A percentile compares a stretch with the other conserved stretches of the same genome.
Evolutionary conservation across 2,888 invertebrate genomes (phyloP).

Genomic region (Aporophyla lueneburgensis): DNA sequence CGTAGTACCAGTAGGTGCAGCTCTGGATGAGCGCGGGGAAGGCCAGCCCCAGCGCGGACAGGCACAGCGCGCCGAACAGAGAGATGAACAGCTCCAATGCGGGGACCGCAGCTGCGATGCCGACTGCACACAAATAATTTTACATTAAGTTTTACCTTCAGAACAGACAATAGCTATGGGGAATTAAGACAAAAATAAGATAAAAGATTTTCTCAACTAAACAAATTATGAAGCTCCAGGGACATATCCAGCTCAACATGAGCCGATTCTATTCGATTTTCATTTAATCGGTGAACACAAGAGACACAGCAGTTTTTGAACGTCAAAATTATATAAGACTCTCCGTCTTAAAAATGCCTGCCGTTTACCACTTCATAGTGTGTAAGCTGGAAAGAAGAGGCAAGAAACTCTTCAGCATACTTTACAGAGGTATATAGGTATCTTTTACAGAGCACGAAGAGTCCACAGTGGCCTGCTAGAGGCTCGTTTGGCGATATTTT

Average conservation of each 20-base stretch:
- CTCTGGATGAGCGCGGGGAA: slow-evolving; percentile 97
- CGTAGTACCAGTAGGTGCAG: slow-evolving; percentile 94
- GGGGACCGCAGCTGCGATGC: slow-evolving; percentile 96
- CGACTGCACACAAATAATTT: slow-evolving; percentile 91
- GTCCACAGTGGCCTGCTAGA: no score
- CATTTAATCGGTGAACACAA: not conserved
- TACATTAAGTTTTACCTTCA: not conserved
- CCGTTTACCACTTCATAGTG: no score
- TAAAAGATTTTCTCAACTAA: not conserved
- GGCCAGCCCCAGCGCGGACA: slow-evolving; percentile 96
- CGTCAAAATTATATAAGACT: no score
- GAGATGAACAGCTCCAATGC: slow-evolving; percentile 95
- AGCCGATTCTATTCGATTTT: no score
- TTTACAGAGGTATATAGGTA: no score
- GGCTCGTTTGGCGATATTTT: not conserved
- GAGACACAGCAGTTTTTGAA: no score
- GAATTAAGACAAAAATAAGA: not conserved
- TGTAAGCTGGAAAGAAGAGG: no score
- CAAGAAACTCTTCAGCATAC: no score
- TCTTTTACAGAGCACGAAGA: not conserved
- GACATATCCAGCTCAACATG: not conserved
- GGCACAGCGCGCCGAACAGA: slow-evolving; percentile 96
- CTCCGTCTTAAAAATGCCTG: no score
- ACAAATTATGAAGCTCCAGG: not conserved
- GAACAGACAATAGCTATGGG: not conserved